Conservation (phyloP, 2,113 vertebrate genomes). For the Pachyramphus minor region DNA sequence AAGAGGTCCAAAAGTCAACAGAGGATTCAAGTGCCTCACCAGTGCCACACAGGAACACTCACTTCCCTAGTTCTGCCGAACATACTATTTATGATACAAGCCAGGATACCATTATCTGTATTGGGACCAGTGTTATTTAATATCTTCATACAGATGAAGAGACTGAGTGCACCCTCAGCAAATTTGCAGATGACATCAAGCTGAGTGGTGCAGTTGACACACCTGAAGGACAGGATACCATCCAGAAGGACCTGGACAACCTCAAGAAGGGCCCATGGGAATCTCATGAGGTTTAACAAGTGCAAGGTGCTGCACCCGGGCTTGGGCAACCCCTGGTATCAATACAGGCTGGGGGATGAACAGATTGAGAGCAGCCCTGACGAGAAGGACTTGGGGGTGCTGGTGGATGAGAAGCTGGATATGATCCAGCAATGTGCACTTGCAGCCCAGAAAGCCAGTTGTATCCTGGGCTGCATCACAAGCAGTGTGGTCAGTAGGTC, state of each 20-base stretch:
- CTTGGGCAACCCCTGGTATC: not conserved
- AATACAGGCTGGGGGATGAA: not conserved
- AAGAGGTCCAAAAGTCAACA: not conserved
- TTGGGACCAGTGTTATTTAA: not conserved
- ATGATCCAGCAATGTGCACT: not conserved
- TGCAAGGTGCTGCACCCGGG: not conserved
- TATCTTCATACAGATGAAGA: not conserved
- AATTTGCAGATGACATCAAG: not conserved
- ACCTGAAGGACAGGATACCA: not conserved
- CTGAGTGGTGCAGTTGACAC: not conserved
- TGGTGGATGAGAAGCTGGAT: not conserved
- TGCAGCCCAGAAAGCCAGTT: not conserved
- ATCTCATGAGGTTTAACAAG: not conserved
- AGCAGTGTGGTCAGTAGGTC: accelerated
- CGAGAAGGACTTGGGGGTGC: not conserved
- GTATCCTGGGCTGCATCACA: not conserved
- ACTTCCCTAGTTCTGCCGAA: not conserved
- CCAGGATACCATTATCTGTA: not conserved
- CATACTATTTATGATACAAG: not conserved
- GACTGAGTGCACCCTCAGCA: not conserved
- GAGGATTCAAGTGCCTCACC: not conserved
- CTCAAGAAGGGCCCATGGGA: not conserved
- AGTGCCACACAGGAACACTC: not conserved
- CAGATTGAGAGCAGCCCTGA: not conserved
- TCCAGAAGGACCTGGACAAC: not conserved